These are phyloP conservation scores for Lithobates pipiens DNA, from an alignment of 2,797 vertebrate genomes.

Conservation along the genomic window DNA sequence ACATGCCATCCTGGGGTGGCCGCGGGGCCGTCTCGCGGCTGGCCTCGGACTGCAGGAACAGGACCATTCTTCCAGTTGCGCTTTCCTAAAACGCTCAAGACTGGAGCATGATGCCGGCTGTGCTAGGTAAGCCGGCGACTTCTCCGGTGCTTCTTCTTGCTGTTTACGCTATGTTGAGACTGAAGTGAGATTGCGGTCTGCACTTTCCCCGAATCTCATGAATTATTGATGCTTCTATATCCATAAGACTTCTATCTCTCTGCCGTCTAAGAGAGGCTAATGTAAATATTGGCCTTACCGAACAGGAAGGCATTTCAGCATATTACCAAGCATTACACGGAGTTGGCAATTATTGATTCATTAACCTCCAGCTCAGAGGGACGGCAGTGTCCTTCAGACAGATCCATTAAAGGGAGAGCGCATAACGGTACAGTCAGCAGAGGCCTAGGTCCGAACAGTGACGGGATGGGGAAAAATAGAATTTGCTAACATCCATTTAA, in stretches of 20 bases:
- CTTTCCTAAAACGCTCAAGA: neutral
- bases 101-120: neutral
- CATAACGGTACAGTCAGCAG: neutral
- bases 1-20: constrained; percentile 67
- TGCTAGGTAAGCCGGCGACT: neutral
- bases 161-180: constrained; percentile 15
- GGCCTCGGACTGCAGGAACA: constrained; percentile 68
- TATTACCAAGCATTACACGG: constrained; percentile 23
- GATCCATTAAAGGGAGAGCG: constrained; percentile 33
- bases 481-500: neutral
- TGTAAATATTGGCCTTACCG: constrained; percentile 58
- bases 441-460: neutral
- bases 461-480: neutral
- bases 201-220: constrained; percentile 76
- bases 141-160: constrained; percentile 5
- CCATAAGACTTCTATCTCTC: constrained; percentile 66
- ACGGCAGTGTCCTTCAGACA: constrained; percentile 42
- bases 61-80: constrained; percentile 65
- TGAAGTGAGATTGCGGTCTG: constrained; percentile 67
- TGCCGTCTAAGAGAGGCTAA: constrained; percentile 49
- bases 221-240: constrained; percentile 79
- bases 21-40: constrained; percentile 62
- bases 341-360: constrained; percentile 43
- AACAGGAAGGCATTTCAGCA: neutral
- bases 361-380: constrained; percentile 39